Evolutionary conservation across 1,140 invertebrate genomes (phyloP).

Genomic region (Brachionus sp.): DNA sequence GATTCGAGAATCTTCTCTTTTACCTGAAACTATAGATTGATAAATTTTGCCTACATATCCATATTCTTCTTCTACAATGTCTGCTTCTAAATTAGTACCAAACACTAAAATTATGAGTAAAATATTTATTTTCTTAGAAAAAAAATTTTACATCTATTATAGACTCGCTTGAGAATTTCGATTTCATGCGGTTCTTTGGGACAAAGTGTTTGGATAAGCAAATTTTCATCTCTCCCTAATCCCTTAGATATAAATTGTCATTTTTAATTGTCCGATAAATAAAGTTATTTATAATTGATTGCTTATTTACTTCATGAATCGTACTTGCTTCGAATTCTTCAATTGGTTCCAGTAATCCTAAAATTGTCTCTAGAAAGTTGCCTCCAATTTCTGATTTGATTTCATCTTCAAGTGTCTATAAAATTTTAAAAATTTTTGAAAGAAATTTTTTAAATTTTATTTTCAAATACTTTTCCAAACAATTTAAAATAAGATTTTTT

Average conservation of each 20-base stretch:
- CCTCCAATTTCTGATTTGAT: conserved; percentile 11
- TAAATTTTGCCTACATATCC: conserved; percentile 51
- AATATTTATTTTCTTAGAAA: too few species aligned
- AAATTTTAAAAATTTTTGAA: background rate
- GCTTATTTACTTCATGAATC: conserved; percentile 6
- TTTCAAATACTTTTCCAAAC: background rate
- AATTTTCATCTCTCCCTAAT: background rate
- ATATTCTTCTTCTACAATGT: conserved; percentile 49
- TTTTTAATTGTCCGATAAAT: background rate
- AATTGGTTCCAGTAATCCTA: background rate
- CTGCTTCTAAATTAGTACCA: conserved; percentile 49
- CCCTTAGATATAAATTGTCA: background rate
- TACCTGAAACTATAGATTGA: conserved; percentile 53
- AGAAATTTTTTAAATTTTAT: background rate
- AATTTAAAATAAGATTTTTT: background rate
- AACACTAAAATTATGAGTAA: conserved; percentile 48
- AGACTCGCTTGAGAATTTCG: background rate
- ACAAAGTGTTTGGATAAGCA: background rate
- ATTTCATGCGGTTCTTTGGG: background rate
- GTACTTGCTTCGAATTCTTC: conserved; percentile 9
- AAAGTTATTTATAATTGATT: background rate
- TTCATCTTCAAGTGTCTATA: background rate
- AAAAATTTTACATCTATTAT: background rate
- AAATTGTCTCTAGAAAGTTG: background rate
- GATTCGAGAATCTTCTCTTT: conserved; percentile 47